phyloP scores from a whole-genome alignment of 1,140 invertebrate genomes.

The Zophobas atratus region DNA sequence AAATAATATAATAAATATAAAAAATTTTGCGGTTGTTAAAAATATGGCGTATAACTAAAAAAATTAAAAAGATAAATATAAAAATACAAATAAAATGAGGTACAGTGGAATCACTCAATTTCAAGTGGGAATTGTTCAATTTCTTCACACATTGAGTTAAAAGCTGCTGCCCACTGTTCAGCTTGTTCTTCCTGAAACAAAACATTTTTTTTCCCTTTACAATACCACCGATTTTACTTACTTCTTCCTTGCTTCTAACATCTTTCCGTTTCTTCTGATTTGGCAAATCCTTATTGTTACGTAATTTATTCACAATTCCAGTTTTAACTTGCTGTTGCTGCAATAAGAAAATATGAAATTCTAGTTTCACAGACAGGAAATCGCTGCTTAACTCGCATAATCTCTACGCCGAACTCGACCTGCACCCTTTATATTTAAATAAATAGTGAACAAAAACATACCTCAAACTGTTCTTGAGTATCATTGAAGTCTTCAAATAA shows the following conservation, averaged over 20 bases:
- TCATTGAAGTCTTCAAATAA: slow-evolving; percentile 35
- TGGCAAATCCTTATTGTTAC: neutral
- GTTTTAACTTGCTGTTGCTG: too few relatives aligned
- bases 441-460: slow-evolving; percentile 23
- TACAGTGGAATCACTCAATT: slow-evolving; percentile 19
- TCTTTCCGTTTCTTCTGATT: slow-evolving; percentile 43
- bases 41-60: neutral
- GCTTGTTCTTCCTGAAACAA: slow-evolving; percentile 44
- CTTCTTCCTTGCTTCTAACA: slow-evolving; percentile 46
- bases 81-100: neutral
- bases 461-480: slow-evolving; percentile 11
- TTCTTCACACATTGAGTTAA: slow-evolving; percentile 53
- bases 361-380: too few relatives aligned
- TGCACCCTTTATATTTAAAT: neutral
- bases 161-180: slow-evolving; percentile 50
- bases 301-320: neutral
- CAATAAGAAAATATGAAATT: too few relatives aligned
- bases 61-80: slow-evolving; percentile 24
- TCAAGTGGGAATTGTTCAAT: slow-evolving; percentile 45
- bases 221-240: slow-evolving; percentile 22
- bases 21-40: too few relatives aligned
- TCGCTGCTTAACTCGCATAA: too few relatives aligned
- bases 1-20: too few relatives aligned
- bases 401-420: neutral
- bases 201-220: neutral